Conservation (phyloP, 2,797 vertebrate species). For the Fistularia commersonii region DNA sequence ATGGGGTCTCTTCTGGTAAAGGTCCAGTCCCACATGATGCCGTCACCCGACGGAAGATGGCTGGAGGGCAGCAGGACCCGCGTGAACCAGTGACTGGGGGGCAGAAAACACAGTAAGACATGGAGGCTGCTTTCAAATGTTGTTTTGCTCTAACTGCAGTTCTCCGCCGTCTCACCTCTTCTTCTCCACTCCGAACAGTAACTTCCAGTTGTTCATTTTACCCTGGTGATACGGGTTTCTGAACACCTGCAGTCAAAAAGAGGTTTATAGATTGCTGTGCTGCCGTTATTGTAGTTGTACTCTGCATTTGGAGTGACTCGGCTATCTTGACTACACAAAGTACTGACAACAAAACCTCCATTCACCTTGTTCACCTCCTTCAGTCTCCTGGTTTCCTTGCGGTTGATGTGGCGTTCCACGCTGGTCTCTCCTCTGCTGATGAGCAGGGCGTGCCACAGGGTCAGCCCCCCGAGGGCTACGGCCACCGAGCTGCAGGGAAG, state of each 20-base stretch:
- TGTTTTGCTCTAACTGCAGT: background rate
- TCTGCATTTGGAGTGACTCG: background rate
- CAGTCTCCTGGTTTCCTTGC: constrained; percentile 84
- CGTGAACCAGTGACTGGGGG: constrained; percentile 89
- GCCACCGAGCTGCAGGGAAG: constrained; percentile 83
- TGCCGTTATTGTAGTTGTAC: background rate
- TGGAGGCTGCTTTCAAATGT: background rate
- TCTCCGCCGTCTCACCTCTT: constrained; percentile 75
- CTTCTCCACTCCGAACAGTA: constrained; percentile 88
- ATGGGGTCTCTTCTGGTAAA: constrained; percentile 70
- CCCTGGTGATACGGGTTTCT: constrained; percentile 89
- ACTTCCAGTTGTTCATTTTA: constrained; percentile 86
- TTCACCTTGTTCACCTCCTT: constrained; percentile 81
- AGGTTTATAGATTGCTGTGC: constrained; percentile 1
- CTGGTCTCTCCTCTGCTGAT: constrained; percentile 94
- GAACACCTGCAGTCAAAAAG: constrained; percentile 76
- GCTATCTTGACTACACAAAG: background rate
- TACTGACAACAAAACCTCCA: too few relatives aligned
- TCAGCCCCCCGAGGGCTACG: constrained; percentile 88
- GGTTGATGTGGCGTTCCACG: constrained; percentile 95
- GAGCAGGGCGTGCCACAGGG: constrained; percentile 87
- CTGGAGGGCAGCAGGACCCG: constrained; percentile 89
- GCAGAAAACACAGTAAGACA: constrained; percentile 6
- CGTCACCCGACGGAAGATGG: constrained; percentile 83
- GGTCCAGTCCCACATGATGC: constrained; percentile 84